These are phyloP conservation scores for Pseudopipra pipra DNA, from an alignment of 2,113 vertebrate species.

Conservation along the genomic window DNA sequence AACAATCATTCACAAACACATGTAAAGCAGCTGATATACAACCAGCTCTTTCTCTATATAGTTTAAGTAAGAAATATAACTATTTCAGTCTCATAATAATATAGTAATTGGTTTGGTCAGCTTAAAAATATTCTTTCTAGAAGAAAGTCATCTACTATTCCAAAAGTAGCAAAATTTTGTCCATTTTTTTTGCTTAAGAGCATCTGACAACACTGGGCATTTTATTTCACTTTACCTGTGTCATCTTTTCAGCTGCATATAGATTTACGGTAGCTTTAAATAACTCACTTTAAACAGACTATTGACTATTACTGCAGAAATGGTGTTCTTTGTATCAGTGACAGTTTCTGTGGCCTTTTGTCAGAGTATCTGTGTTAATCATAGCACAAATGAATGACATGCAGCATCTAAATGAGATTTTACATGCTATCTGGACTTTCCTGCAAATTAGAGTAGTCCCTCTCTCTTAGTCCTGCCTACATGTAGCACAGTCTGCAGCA, in stretches of 20 bases:
- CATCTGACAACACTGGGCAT: background rate
- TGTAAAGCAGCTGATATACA: background rate
- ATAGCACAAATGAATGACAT: background rate
- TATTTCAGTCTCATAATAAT: background rate
- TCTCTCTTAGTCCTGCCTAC: background rate
- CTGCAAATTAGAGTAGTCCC: background rate
- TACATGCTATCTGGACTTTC: background rate
- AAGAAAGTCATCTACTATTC: background rate
- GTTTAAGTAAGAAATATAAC: background rate
- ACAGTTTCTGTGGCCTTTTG: background rate
- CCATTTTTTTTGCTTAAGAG: background rate
- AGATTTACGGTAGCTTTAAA: background rate
- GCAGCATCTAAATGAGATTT: background rate
- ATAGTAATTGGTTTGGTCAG: background rate
- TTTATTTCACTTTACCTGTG: background rate
- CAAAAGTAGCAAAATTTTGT: background rate
- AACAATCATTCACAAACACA: background rate
- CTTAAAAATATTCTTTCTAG: background rate
- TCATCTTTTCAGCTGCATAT: background rate
- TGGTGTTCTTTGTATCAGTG: background rate
- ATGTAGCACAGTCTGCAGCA: rapidly evolving
- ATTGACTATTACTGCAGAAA: background rate
- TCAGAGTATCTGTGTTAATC: background rate
- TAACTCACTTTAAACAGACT: background rate
- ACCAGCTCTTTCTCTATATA: background rate